Evolutionary conservation across 2,888 invertebrate genomes (phyloP).

Genomic region (Drosophila austrosaltans): DNA sequence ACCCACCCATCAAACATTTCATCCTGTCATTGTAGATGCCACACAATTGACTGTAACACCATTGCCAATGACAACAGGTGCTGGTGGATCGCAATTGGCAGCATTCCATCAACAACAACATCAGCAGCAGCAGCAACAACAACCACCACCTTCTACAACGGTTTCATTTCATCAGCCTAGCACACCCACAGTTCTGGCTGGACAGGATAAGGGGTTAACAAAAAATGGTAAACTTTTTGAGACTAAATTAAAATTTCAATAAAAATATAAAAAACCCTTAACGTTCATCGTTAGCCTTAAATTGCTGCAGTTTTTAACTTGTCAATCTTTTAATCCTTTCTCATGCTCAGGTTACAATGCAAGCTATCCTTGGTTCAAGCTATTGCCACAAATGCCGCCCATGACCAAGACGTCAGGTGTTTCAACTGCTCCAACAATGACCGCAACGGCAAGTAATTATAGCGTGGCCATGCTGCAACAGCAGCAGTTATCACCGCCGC

Average conservation of each 20-base stretch:
- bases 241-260: no score
- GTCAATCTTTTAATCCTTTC: not conserved
- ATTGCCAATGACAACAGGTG: conserved; percentile 67
- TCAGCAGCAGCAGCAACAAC: conserved; percentile 70
- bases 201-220: conserved; percentile 84
- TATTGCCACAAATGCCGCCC: conserved; percentile 81
- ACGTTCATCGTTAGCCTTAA: no score
- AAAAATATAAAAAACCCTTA: no score
- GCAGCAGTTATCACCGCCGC: conserved; percentile 50
- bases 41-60: conserved; percentile 86
- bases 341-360: conserved; percentile 81
- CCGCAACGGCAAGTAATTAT: conserved; percentile 68
- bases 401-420: conserved; percentile 62
- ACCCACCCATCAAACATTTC: conserved; percentile 79
- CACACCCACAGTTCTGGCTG: conserved; percentile 67
- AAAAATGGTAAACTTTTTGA: conserved; percentile 82
- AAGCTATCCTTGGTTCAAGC: conserved; percentile 83
- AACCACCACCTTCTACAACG: conserved; percentile 68
- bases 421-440: conserved; percentile 54
- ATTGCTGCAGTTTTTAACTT: not conserved
- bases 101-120: conserved; percentile 8
- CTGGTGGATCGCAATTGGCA: not conserved
- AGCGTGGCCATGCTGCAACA: conserved; percentile 71
- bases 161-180: conserved; percentile 72
- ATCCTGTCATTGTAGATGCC: conserved; percentile 92